Evolutionary conservation across 2,888 invertebrate species (phyloP).

Genomic region (Cephus rjabovi): DNA sequence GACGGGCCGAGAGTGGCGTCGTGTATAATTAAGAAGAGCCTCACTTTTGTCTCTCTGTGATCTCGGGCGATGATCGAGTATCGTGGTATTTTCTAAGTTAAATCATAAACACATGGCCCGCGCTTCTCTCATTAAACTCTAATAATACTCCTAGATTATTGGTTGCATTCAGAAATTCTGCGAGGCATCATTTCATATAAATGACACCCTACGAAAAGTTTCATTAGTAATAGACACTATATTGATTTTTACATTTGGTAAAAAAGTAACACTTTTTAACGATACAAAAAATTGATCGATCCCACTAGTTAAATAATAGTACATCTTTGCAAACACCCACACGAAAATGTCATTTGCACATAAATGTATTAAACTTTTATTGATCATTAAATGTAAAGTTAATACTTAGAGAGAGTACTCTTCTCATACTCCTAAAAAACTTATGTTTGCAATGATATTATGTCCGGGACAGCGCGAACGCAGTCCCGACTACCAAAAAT

Average conservation of each 20-base stretch:
- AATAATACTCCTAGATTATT: background rate
- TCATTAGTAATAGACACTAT: background rate
- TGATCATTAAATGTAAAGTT: no score
- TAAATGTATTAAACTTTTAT: no score
- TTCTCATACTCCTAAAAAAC: background rate
- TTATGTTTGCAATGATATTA: slow-evolving; percentile 23
- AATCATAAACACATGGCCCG: background rate
- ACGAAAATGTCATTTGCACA: background rate
- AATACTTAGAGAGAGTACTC: background rate
- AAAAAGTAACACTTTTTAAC: background rate
- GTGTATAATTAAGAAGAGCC: slow-evolving; percentile 5
- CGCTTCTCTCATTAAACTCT: background rate
- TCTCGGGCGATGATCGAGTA: slow-evolving; percentile 3
- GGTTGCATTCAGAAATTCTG: background rate
- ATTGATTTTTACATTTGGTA: background rate
- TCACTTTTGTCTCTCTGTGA: slow-evolving; percentile 4
- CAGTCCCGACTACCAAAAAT: slow-evolving; percentile 63
- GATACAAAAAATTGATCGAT: no score
- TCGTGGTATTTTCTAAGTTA: background rate
- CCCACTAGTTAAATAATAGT: no score
- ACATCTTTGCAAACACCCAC: background rate
- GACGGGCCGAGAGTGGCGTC: background rate
- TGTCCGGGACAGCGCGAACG: slow-evolving; percentile 64
- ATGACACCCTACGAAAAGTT: background rate
- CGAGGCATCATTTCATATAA: background rate